Base-by-base conservation (phyloP, 2,113 vertebrate genomes). In the Telmatochromis brichardi region DNA sequence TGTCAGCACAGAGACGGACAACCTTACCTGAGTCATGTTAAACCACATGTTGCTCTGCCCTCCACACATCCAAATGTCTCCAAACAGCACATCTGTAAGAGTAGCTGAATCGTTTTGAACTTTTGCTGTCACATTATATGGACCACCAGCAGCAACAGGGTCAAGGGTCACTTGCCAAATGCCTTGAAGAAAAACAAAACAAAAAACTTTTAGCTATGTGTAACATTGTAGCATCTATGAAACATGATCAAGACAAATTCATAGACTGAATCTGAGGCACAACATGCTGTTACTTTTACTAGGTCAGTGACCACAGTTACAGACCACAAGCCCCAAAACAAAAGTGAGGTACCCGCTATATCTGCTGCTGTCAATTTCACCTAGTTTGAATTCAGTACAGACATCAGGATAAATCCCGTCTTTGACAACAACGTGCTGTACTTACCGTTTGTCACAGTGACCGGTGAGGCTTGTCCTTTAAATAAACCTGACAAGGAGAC, bases 41-140 rank as follows among this genome's bases (percentile, higher is more conserved):
- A 99, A 98, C 12, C 85, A 93, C 98, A 99, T 98, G 95, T 99
- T 99, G 95, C 98, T 99, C 85, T 99, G 98, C 3, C 98, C 98
- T 3, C 98, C 96, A 93, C 98, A 99, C 42, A 99, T 94, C 98
- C 98, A 99, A 80, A 98, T 91, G 1, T 99, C 98, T 55, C 98
- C 98, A 82, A 98, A 99, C 82, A 98, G 94, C 88, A 98, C 83
- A 81, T 98, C 97, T 5, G 4, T 88, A 88, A 99, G 88, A 0
- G 60, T 93, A 47, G 93, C 95, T 28, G 71, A 47, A 50, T 40
- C 4, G 78, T n/a, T 86, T 83, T 97, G 92, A 9, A 73, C 1
- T 1, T 15, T 1, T 1, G 96, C 97, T 0, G 31, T 94, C 90
- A 99, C 55, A 1, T 9, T 80, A 35, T 97, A 98, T n/a, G 98